Percentiles rank a stretch among this genome's conserved stretches.
These are phyloP conservation scores for Trididemnum miniatum DNA, from an alignment of 23 tunicate species.

Conservation along the genomic window DNA sequence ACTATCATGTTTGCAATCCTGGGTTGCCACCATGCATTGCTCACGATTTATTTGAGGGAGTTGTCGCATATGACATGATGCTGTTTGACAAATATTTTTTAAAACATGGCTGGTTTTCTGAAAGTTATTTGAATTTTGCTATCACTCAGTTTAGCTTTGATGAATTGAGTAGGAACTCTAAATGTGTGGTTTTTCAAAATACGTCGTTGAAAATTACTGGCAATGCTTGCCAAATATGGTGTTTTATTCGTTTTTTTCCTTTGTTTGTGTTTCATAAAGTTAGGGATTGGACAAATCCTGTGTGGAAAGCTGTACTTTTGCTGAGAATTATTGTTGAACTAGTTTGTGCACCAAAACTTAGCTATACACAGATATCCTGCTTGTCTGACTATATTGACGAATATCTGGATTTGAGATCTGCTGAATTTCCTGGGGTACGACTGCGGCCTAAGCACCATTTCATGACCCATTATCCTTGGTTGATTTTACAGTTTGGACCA, in stretches of 20 bases:
- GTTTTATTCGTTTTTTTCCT: conserved; percentile 48
- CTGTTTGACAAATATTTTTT: conserved; percentile 15
- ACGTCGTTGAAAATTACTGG: conserved; percentile 7
- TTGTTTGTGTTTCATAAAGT: conserved; percentile 14
- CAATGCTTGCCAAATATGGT: conserved; percentile 52
- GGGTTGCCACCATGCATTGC: conserved; percentile 42
- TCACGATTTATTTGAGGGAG: conserved; percentile 55
- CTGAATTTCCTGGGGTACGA: conserved; percentile 14
- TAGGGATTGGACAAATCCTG: background rate
- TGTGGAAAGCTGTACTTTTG: conserved; percentile 2
- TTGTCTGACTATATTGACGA: background rate
- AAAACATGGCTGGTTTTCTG: background rate
- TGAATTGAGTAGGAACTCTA: too few species aligned
- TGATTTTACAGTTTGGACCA: conserved; percentile 50
- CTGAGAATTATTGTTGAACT: conserved; percentile 14
- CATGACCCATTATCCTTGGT: conserved; percentile 38
- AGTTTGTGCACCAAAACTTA: conserved; percentile 17
- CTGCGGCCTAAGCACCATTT: conserved; percentile 59
- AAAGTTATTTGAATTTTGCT: background rate
- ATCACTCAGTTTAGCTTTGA: too few species aligned
- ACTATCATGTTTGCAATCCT: conserved; percentile 39
- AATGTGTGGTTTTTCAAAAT: too few species aligned
- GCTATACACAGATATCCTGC: background rate
- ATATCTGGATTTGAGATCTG: background rate
- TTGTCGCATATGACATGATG: conserved; percentile 42